Percentiles rank a stretch among this genome's conserved stretches.
phyloP scores from a whole-genome alignment of 2,888 invertebrate species.

The Furcula furcula region DNA sequence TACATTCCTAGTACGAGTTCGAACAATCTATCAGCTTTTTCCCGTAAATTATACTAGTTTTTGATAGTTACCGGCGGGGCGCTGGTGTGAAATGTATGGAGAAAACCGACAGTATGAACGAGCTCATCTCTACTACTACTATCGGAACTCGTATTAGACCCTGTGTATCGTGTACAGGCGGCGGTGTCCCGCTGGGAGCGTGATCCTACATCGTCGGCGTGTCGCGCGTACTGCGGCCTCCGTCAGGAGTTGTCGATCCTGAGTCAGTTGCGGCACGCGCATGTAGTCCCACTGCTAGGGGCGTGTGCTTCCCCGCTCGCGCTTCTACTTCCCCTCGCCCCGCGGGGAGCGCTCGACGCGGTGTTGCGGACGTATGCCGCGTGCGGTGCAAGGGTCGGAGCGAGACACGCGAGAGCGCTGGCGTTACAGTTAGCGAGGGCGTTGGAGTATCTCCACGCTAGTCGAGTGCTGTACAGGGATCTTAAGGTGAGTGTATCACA shows the following conservation, averaged over 20 bases:
- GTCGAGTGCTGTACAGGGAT: conserved; percentile 96
- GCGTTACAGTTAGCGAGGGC: conserved; percentile 96
- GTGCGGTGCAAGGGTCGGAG: conserved; percentile 90
- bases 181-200: conserved; percentile 95
- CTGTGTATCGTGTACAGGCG: conserved; percentile 64
- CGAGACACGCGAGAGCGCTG: conserved; percentile 91
- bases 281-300: conserved; percentile 96
- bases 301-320: conserved; percentile 94
- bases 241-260: conserved; percentile 96
- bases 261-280: conserved; percentile 90
- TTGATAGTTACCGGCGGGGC: no score
- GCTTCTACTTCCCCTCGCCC: conserved; percentile 95
- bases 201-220: conserved; percentile 95
- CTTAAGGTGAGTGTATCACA: no score
- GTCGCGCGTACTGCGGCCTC: conserved; percentile 97
- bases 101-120: no score
- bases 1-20: no score
- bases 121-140: no score
- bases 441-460: conserved; percentile 96
- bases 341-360: conserved; percentile 93
- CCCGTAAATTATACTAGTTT: no score
- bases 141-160: no score
- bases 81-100: no score
- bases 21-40: no score
- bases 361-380: conserved; percentile 92